Base-by-base conservation (phyloP, 2,888 invertebrate genomes). In the Pandemis corylana region DNA sequence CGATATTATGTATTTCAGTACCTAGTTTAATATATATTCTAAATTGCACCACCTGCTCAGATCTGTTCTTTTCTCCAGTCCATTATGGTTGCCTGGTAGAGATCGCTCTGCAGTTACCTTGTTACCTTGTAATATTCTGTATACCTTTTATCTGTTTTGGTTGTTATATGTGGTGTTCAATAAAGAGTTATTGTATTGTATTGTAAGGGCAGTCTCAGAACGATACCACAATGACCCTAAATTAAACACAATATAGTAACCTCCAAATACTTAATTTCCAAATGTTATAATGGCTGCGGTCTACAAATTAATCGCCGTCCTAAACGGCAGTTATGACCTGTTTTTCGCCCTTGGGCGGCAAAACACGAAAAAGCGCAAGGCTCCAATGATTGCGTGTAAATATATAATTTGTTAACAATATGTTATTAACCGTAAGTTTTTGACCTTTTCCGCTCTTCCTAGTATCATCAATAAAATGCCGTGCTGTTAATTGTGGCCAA, bases 371-470 rank as follows among this genome's bases (percentile, higher is more conserved):
- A 59, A n/a, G 1, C 64, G 7, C 73, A 74, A 70, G 74, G 74
- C 44, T 65, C 53, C 65, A 28, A 69, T 66, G 70, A 70, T 75
- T 53, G 75, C 75, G 70, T 71, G 75, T 71, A 63, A 71, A 71
- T 62, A 41, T 67, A 62, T 75, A 75, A 75, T 75, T 75, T 75
- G 75, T 75, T 75, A 71, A 75, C 75, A 67, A 75, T 75, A 70
- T 71, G 61, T 75, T 70, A 70, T 69, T 74, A 69, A 69, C 41
- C 53, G 66, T 70, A 49, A 41, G 67, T 75, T 71, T 66, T 67
- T 70, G 66, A 75, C 70, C 75, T 71, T 75, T 71, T 10, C 13
- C 28, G 59, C 6, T 74, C 70, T 75, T 75, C 70, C 75, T 70
- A 53, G 66, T 70, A 69, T 66, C 74, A 74, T 74, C 66, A 74